Evolutionary conservation across 2,797 vertebrate genomes (phyloP).

Genomic region (Mormyrops attenuatus): DNA sequence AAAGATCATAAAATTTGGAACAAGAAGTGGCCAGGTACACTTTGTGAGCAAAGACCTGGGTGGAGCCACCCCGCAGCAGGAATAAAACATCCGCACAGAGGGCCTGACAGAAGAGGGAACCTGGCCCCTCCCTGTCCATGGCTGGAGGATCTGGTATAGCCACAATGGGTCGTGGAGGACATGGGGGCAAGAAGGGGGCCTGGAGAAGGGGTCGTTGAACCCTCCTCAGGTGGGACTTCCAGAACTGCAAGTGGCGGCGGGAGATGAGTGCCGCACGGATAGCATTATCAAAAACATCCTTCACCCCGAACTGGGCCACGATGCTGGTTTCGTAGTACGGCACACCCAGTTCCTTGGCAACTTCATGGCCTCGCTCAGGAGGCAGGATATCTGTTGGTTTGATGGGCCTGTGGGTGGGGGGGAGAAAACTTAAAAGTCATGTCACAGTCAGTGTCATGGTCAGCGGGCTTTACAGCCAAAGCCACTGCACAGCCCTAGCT

Average conservation of each 20-base stretch:
- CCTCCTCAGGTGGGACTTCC: constrained; percentile 65
- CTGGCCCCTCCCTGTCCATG: constrained; percentile 36
- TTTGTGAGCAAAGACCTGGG: constrained; percentile 56
- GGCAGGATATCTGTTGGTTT: constrained; percentile 63
- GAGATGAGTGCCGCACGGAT: constrained; percentile 64
- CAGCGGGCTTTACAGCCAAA: neutral
- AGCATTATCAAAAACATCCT: constrained; percentile 66
- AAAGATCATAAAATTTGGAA: constrained; percentile 66
- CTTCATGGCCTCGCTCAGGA: constrained; percentile 58
- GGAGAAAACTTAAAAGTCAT: neutral
- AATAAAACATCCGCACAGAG: constrained; percentile 60
- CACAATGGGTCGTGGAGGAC: constrained; percentile 54
- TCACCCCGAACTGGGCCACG: constrained; percentile 65
- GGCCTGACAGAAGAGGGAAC: constrained; percentile 47
- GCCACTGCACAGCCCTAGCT: neutral
- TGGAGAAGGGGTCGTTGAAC: constrained; percentile 60
- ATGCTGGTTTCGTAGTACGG: constrained; percentile 66
- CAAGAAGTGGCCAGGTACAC: constrained; percentile 64
- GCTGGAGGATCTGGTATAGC: constrained; percentile 39
- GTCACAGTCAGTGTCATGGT: neutral
- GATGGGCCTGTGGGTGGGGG: constrained; percentile 51
- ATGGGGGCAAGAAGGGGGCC: constrained; percentile 59
- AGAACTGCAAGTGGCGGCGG: constrained; percentile 65
- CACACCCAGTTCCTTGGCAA: constrained; percentile 62
- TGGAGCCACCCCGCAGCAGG: constrained; percentile 50